Conservation (phyloP, 2,888 invertebrate genomes). For the Capitulum mitella region DNA sequence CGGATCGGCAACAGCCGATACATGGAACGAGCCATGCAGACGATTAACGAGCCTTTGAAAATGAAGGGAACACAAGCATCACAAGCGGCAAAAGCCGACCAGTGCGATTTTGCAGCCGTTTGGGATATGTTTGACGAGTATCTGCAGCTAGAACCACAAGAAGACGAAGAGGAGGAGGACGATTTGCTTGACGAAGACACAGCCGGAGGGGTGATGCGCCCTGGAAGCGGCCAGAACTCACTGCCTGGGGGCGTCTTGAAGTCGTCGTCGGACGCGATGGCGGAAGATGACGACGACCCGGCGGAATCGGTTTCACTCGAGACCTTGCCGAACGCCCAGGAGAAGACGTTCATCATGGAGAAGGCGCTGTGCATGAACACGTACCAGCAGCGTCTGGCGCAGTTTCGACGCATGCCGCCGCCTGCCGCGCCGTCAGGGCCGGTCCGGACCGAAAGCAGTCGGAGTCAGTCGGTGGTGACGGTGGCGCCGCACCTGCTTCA, state of each 20-base stretch:
- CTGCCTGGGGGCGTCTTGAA: background rate
- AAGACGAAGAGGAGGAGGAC: background rate
- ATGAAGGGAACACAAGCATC: slow-evolving; percentile 1
- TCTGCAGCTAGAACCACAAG: background rate
- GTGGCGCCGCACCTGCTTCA: background rate
- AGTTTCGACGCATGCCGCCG: background rate
- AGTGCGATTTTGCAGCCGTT: background rate
- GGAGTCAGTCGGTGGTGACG: slow-evolving; percentile 1
- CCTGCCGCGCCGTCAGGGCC: background rate
- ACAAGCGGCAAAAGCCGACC: background rate
- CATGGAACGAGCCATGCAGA: background rate
- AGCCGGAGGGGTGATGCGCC: background rate
- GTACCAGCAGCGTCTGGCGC: slow-evolving; percentile 17
- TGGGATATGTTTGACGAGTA: slow-evolving; percentile 20
- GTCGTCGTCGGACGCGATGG: background rate
- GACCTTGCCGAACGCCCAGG: background rate
- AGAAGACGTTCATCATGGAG: slow-evolving; percentile 13
- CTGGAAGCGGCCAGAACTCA: background rate
- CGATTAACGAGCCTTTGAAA: background rate
- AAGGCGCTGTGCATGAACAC: slow-evolving; percentile 20
- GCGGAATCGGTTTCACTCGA: background rate
- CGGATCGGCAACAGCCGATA: background rate
- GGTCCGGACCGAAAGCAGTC: no score
- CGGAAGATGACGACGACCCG: background rate
- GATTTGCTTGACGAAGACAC: background rate